phyloP scores from a whole-genome alignment of 1,140 invertebrate genomes.

The Heliconius himera region DNA sequence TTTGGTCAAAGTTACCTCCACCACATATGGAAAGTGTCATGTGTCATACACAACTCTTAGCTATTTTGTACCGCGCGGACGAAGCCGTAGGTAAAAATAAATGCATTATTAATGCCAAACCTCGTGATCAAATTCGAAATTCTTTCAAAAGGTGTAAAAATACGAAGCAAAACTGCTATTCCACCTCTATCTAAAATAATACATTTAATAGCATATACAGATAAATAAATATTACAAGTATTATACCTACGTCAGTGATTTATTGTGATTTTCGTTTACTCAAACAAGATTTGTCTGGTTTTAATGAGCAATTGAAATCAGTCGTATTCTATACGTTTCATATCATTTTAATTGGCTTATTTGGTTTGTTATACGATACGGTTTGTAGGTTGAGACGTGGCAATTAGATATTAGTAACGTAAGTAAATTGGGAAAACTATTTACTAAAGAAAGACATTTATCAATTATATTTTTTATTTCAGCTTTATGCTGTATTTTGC shows the following conservation, averaged over 20 bases:
- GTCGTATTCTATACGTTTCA: slow-evolving; percentile 5
- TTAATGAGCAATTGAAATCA: slow-evolving; percentile 11
- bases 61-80: too few species aligned
- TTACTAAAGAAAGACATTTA: not conserved
- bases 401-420: not conserved
- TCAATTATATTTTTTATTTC: too few species aligned
- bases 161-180: too few species aligned
- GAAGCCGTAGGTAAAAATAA: too few species aligned
- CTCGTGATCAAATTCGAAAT: too few species aligned
- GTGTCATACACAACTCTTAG: too few species aligned
- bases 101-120: too few species aligned
- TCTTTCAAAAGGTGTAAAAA: too few species aligned
- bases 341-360: slow-evolving; percentile 14
- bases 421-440: not conserved
- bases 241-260: not conserved
- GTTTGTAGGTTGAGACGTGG: not conserved
- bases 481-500: too few species aligned
- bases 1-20: too few species aligned
- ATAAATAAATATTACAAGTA: not conserved
- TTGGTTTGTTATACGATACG: slow-evolving; percentile 11
- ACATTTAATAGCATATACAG: not conserved
- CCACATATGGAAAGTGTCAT: too few species aligned
- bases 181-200: not conserved
- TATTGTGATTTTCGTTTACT: slow-evolving; percentile 8
- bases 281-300: slow-evolving; percentile 7